phyloP scores from a whole-genome alignment of 1,140 invertebrate species.

The Littorina saxatilis region DNA sequence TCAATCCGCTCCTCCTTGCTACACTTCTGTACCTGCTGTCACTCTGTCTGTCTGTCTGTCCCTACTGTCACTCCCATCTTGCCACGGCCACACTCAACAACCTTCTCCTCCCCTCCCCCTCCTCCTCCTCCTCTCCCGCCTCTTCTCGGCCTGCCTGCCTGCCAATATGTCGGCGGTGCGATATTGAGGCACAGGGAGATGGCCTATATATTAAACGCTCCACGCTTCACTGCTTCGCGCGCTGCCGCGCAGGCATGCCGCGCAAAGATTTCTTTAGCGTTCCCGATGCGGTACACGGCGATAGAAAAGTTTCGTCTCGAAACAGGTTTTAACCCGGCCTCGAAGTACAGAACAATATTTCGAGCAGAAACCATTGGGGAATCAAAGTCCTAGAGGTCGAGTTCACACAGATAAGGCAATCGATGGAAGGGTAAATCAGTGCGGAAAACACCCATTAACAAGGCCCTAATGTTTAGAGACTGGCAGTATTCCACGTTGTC shows the following conservation, averaged over 20 bases:
- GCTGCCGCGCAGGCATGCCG: not conserved
- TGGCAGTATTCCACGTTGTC: too few species aligned
- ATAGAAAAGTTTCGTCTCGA: too few species aligned
- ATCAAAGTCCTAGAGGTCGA: too few species aligned
- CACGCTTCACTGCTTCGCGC: slow-evolving; percentile 14
- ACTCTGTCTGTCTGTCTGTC: not conserved
- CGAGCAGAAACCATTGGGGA: too few species aligned
- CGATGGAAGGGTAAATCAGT: too few species aligned
- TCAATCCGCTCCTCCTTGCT: not conserved
- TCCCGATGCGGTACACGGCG: too few species aligned
- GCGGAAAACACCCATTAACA: too few species aligned
- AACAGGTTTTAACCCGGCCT: too few species aligned
- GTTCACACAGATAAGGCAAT: too few species aligned
- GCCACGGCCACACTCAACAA: not conserved
- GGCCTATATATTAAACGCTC: slow-evolving; percentile 28
- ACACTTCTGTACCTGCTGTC: not conserved
- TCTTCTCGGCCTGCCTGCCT: not conserved
- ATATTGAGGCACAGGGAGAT: slow-evolving; percentile 20
- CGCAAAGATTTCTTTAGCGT: too few species aligned
- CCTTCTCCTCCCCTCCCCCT: not conserved
- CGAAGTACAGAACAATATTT: too few species aligned
- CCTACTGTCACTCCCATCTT: not conserved
- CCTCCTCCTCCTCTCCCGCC: not conserved
- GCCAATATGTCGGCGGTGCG: slow-evolving; percentile 20
- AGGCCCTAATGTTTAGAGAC: too few species aligned